Evolutionary conservation across 2,113 vertebrate genomes (phyloP).

Genomic region (Spea multiplicata): DNA sequence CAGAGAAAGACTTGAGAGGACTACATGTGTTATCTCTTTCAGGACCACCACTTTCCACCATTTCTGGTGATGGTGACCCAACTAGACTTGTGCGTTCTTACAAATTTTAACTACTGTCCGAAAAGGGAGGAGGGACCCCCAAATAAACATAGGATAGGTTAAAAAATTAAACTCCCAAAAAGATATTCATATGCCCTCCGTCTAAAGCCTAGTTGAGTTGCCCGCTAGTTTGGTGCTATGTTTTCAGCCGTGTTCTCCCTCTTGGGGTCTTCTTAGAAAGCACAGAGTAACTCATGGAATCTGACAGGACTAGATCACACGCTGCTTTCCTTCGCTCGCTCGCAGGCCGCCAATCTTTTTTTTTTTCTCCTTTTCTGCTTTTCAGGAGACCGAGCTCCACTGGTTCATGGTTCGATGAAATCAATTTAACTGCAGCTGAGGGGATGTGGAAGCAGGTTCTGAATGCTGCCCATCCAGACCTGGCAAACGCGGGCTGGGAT

Average conservation of each 20-base stretch:
- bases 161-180: too few species aligned
- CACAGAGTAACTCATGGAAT: constrained; percentile 3
- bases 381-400: constrained; percentile 31
- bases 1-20: too few species aligned
- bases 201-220: too few species aligned
- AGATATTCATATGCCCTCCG: too few species aligned
- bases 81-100: too few species aligned
- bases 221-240: too few species aligned
- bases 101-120: too few species aligned
- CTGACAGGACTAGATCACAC: constrained; percentile 14
- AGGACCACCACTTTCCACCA: too few species aligned
- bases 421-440: constrained; percentile 58
- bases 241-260: background rate
- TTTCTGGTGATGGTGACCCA: too few species aligned
- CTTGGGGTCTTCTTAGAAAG: background rate
- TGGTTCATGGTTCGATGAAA: constrained; percentile 62
- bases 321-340: background rate
- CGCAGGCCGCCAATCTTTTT: background rate
- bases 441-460: constrained; percentile 65
- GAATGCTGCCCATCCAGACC: constrained; percentile 52
- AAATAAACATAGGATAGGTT: too few species aligned
- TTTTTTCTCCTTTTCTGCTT: background rate
- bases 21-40: too few species aligned
- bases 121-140: too few species aligned
- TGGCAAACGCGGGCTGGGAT: constrained; percentile 51